Conservation (phyloP, 2,888 invertebrate genomes). For the Didymodactylos carnosus region DNA sequence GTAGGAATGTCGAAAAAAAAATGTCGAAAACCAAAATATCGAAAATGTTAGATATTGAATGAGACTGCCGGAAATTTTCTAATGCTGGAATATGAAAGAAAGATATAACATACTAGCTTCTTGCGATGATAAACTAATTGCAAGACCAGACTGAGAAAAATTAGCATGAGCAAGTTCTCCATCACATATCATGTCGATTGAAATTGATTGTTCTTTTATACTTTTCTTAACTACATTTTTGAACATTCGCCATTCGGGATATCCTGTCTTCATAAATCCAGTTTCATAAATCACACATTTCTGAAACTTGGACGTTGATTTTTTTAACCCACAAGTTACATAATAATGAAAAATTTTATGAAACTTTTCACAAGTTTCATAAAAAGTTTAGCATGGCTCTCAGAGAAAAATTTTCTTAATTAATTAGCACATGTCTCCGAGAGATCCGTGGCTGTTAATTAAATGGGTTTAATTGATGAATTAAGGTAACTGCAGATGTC, state of each 20-base stretch:
- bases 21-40: background rate
- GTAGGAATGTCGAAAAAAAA: background rate
- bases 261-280: no score
- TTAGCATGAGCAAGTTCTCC: background rate
- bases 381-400: no score
- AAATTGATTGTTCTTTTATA: background rate
- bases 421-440: no score
- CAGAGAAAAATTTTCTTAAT: no score
- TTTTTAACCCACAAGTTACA: no score
- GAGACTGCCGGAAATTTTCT: background rate
- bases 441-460: no score
- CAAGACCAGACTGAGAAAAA: background rate
- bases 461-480: no score
- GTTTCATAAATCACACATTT: no score
- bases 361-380: no score
- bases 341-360: no score
- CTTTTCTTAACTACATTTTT: background rate
- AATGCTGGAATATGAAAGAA: background rate
- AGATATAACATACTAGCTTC: background rate
- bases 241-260: background rate
- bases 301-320: no score
- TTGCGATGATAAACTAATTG: background rate
- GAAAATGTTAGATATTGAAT: background rate
- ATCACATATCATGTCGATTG: background rate
- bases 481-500: no score